A percentile compares a stretch with the other conserved stretches of the same genome.
These are phyloP conservation scores for Sinocyclocheilus grahami DNA, from an alignment of 2,113 vertebrate species.

Conservation along the genomic window DNA sequence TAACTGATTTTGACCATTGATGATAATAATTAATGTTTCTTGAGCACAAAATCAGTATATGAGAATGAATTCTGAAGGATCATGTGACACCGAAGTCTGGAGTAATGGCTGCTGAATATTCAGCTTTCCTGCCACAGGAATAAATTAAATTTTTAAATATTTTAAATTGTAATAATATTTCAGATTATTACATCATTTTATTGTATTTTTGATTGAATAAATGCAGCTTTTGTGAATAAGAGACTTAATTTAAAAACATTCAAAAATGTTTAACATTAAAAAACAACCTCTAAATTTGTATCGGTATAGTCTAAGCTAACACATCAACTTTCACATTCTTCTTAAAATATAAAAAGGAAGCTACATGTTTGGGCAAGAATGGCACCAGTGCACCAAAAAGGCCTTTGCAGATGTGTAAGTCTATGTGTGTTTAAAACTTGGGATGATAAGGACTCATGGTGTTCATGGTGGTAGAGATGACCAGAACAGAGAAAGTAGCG, in stretches of 20 bases:
- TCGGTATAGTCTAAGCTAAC: no score
- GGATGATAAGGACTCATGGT: not conserved
- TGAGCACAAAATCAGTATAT: not conserved
- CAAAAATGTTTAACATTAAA: no score
- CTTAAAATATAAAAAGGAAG: not conserved
- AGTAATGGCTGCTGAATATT: not conserved
- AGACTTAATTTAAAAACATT: no score
- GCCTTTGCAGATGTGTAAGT: not conserved
- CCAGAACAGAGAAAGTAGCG: not conserved
- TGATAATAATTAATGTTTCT: not conserved
- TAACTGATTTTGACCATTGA: no score
- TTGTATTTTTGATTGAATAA: not conserved
- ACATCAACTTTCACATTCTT: no score
- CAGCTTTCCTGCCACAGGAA: not conserved
- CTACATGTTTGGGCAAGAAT: not conserved
- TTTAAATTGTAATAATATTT: not conserved
- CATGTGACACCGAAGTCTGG: not conserved
- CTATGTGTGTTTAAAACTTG: not conserved
- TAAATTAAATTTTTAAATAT: not conserved
- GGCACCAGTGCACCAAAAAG: not conserved
- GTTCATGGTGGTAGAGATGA: not conserved
- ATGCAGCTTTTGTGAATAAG: not conserved
- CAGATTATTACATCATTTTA: not conserved
- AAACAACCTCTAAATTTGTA: no score
- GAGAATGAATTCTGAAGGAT: no score